These are phyloP conservation scores for Bergia sp. DNA, from an alignment of 92 coral and sea anemone species.

Conservation along the genomic window DNA sequence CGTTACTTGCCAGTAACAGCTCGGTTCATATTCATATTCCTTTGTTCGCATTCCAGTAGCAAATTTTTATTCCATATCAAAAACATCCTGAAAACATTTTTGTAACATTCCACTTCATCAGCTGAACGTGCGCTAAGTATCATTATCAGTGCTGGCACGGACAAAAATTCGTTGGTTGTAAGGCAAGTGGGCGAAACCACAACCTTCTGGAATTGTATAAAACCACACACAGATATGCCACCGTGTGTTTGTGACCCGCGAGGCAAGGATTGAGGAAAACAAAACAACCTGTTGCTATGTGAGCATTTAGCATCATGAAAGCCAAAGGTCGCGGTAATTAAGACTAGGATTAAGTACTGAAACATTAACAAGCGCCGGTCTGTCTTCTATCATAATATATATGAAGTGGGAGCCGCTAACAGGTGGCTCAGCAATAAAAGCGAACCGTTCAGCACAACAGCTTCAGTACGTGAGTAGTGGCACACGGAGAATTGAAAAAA, in stretches of 20 bases:
- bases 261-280: background rate
- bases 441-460: background rate
- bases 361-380: background rate
- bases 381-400: background rate
- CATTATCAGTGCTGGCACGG: background rate
- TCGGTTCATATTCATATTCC: no score
- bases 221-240: constrained; percentile 8
- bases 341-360: background rate
- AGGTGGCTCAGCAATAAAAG: background rate
- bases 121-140: background rate
- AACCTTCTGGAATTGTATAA: background rate
- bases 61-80: no score
- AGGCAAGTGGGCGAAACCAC: background rate
- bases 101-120: no score
- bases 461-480: background rate
- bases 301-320: background rate
- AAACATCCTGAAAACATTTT: no score
- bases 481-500: background rate
- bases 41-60: no score
- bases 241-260: background rate
- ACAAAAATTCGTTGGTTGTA: background rate
- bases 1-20: no score
- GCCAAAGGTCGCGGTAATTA: background rate
- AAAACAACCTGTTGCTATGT: background rate
- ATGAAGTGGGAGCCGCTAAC: background rate